These are phyloP conservation scores for Cephus sareptanus DNA, from an alignment of 2,888 invertebrate genomes.

Conservation along the genomic window DNA sequence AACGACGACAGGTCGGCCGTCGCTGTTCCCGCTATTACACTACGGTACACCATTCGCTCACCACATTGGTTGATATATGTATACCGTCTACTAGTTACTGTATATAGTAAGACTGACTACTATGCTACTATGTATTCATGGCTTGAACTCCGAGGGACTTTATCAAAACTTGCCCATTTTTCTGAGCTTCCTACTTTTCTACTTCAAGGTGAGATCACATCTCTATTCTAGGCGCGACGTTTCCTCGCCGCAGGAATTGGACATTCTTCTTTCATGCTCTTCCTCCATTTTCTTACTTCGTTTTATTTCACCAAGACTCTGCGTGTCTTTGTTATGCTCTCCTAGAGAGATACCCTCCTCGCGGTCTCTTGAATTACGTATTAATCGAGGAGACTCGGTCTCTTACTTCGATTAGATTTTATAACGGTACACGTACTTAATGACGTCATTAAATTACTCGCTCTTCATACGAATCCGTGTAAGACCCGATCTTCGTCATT, in stretches of 20 bases:
- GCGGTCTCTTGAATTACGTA: neutral
- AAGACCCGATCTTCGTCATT: neutral
- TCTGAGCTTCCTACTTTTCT: constrained; percentile 20
- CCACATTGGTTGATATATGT: neutral
- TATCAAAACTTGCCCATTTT: constrained; percentile 50
- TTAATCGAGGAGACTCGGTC: neutral
- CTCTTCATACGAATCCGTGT: neutral
- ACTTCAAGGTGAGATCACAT: constrained; percentile 17
- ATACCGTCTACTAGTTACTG: neutral
- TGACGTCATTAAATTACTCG: neutral
- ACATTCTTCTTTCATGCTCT: neutral
- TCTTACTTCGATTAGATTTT: neutral
- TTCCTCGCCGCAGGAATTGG: neutral
- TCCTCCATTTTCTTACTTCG: neutral
- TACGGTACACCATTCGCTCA: neutral
- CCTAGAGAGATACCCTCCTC: too few species aligned
- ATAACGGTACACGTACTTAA: neutral
- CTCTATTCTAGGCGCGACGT: constrained; percentile 14
- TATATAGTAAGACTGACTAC: neutral
- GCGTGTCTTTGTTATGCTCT: neutral
- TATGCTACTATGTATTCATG: constrained; percentile 45
- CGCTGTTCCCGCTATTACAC: neutral
- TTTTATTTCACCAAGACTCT: neutral
- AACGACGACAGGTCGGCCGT: neutral
- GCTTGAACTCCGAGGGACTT: constrained; percentile 40